Evolutionary conservation across 2,113 vertebrate species (phyloP), one percentile per base, ranked within the genome.

Genomic region (Istiophorus platypterus): DNA sequence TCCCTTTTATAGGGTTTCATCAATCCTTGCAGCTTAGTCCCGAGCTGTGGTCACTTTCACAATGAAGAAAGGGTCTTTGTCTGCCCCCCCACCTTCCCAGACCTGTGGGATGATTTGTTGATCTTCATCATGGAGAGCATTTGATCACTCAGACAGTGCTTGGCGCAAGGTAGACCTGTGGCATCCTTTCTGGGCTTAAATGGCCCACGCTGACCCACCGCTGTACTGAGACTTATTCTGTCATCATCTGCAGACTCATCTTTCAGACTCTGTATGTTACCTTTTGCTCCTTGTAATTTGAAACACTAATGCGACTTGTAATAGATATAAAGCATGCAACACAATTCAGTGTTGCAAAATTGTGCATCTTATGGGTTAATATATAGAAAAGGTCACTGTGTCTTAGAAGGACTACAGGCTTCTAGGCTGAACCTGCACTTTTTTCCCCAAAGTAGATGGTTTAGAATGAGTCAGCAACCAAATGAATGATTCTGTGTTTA

Each of bases 1-100:
- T 52, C 80, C 61, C 66, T 78, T 87, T 89, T 78, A 88, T 85
- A 84, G 0, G 58, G 77, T 81, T 84, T 85, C 88, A 89, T 93
- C 88, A 89, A 81, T 90, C 89, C 70, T 75, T 10, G n/a, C 61
- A 37, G 67, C 88, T 76, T 86, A 72, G 58, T 54, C 77, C 64
- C n/a, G 15, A 59, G 76, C 85, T 41, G 75, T 67, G 81, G 76
- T 80, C 81, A 37, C 79, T 80, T 76, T 67, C 72, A 45, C 77
- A 17, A 26, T 29, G 58, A 80, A 49, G 76, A 74, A 58, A 64
- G 47, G 72, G 42, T 68, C 72, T 80, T 76, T 63, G 34, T 64
- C 71, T 61, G 54, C 54, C 67, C 4, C 34, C 45, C 54, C 1
- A 39, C 54, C 67, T 5, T 34, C 45, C 54, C 1, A 39, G 64